A percentile compares a stretch with the other conserved stretches of the same genome.
phyloP scores from a whole-genome alignment of 30 jellyfish, hydroid and myxozoan genomes.

The Pseudorhiza aurosa region DNA sequence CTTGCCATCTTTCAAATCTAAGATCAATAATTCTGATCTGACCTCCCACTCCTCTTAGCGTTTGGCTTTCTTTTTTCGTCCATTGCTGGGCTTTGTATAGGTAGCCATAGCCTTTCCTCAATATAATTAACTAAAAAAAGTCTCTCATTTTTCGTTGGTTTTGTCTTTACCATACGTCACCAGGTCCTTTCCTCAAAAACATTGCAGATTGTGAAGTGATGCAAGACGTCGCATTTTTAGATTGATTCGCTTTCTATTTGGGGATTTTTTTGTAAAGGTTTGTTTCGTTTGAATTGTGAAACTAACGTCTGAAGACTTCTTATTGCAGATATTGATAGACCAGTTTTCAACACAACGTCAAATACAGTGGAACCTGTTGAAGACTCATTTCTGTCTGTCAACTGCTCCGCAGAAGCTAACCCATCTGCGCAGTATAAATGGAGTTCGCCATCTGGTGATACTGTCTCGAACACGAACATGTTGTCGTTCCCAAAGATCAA shows the following conservation, averaged over 20 bases:
- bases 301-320: neutral
- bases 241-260: too few relatives aligned
- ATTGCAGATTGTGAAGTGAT: too few relatives aligned
- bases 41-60: too few relatives aligned
- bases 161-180: neutral
- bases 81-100: too few relatives aligned
- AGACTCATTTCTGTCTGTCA: neutral
- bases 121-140: neutral
- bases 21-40: too few relatives aligned
- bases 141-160: neutral
- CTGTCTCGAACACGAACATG: neutral
- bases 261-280: too few relatives aligned
- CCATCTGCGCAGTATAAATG: conserved; percentile 12
- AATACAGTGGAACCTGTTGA: neutral
- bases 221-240: too few relatives aligned
- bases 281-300: too few relatives aligned
- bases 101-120: too few relatives aligned
- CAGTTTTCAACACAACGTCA: neutral
- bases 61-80: too few relatives aligned
- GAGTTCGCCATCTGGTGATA: neutral
- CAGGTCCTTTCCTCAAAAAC: neutral
- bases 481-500: neutral
- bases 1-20: too few relatives aligned
- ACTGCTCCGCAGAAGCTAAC: neutral
- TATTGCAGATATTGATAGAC: conserved; percentile 9